Conservation (phyloP, 1,140 invertebrate genomes). For the Nephila pilipes region DNA sequence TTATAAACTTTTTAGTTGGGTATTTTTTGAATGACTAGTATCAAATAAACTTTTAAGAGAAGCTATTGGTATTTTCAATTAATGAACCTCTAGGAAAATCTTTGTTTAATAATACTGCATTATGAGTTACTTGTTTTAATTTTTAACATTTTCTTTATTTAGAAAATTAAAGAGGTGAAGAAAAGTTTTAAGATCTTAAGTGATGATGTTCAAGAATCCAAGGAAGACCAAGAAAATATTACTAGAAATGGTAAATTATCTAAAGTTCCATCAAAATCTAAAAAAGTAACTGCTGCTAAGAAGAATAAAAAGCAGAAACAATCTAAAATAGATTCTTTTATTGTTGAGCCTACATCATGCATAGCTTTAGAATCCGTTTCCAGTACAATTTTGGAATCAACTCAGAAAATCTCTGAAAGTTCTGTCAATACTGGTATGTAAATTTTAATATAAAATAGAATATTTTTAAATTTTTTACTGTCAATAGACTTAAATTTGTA, state of each 20-base stretch:
- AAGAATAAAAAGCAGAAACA: conserved; percentile 37
- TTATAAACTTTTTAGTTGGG: no score
- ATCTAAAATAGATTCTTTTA: conserved; percentile 15
- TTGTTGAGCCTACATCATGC: neutral
- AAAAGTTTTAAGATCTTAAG: neutral
- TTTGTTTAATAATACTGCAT: no score
- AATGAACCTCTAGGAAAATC: no score
- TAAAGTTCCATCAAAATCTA: neutral
- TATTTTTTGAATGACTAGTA: no score
- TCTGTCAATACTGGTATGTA: neutral
- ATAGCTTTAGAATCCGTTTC: neutral
- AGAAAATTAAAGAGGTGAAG: neutral
- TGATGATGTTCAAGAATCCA: neutral
- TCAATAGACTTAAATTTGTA: no score
- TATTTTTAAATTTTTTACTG: neutral
- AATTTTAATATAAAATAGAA: neutral
- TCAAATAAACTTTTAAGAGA: no score
- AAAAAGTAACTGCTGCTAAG: neutral
- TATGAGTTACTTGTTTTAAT: neutral
- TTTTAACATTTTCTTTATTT: neutral
- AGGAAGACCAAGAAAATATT: neutral
- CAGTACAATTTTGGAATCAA: neutral
- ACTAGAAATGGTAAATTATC: neutral
- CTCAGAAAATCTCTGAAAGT: neutral
- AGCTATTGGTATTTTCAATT: no score